These are phyloP conservation scores for Ctenochaetus hawaiiensis DNA, from an alignment of 2,797 vertebrate genomes.

Conservation along the genomic window DNA sequence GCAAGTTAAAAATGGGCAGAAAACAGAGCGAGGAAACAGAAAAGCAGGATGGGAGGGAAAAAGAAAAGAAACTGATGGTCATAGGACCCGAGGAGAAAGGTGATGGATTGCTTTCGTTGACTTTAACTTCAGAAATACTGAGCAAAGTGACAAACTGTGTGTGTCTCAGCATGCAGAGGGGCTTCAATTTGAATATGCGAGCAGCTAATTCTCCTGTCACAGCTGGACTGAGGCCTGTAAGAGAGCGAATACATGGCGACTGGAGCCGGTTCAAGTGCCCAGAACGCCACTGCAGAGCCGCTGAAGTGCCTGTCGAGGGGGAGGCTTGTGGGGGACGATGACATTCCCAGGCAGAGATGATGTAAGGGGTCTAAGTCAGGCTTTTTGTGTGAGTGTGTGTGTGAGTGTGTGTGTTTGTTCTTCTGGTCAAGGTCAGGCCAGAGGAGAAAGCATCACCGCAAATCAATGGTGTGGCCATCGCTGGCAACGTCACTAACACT, in stretches of 20 bases:
- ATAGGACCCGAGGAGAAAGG: conserved; percentile 31
- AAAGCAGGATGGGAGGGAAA: conserved; percentile 28
- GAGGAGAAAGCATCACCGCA: conserved; percentile 76
- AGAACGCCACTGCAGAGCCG: conserved; percentile 52
- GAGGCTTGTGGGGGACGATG: conserved; percentile 63
- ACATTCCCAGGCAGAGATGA: conserved; percentile 75
- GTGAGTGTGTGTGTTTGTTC: conserved; percentile 56
- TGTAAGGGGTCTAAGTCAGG: conserved; percentile 75
- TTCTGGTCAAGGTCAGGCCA: conserved; percentile 84
- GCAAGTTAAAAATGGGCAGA: conserved; percentile 39
- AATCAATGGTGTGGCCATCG: conserved; percentile 80
- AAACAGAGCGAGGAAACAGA: conserved; percentile 41
- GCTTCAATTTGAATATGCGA: conserved; percentile 62
- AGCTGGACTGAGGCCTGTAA: conserved; percentile 60
- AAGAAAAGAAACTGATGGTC: conserved; percentile 1
- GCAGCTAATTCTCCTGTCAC: conserved; percentile 62
- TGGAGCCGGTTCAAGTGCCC: conserved; percentile 54
- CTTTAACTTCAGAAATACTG: conserved; percentile 59
- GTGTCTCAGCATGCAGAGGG: conserved; percentile 58
- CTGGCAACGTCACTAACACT: conserved; percentile 67
- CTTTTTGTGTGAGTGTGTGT: conserved; percentile 49
- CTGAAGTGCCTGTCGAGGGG: conserved; percentile 57
- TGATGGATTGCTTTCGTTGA: conserved; percentile 60
- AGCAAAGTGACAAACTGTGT: conserved; percentile 63
- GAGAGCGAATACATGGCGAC: conserved; percentile 20